Conservation (phyloP, 1,140 invertebrate genomes). For the Drosophila nikananu region DNA sequence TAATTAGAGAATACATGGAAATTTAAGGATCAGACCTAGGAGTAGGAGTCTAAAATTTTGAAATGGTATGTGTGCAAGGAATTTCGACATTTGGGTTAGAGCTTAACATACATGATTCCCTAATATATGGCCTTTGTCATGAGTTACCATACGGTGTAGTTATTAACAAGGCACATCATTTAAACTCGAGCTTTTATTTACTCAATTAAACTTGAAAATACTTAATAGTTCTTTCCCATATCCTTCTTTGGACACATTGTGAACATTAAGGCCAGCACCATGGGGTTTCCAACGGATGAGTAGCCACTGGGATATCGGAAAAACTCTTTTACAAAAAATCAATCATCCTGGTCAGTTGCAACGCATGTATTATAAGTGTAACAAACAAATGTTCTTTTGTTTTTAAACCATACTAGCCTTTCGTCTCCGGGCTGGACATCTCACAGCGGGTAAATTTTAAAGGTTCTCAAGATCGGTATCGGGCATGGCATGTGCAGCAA, state of each 20-base stretch:
- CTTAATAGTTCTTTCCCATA: not conserved
- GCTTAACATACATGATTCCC: not conserved
- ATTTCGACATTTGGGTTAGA: not conserved
- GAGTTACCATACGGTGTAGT: too few relatives aligned
- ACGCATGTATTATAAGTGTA: slow-evolving; percentile 54
- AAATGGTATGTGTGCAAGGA: slow-evolving; percentile 55
- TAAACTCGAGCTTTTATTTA: not conserved
- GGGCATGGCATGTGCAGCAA: slow-evolving; percentile 47
- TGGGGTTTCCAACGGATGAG: slow-evolving; percentile 18
- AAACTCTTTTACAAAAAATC: slow-evolving; percentile 68
- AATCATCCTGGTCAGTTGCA: slow-evolving; percentile 60
- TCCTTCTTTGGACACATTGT: not conserved
- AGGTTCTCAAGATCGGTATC: slow-evolving; percentile 27
- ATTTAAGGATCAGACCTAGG: slow-evolving; percentile 4
- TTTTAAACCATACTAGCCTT: not conserved
- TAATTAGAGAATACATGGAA: slow-evolving; percentile 75
- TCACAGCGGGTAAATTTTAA: slow-evolving; percentile 40
- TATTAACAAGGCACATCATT: not conserved
- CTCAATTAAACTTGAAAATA: not conserved
- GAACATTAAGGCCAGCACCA: slow-evolving; percentile 32
- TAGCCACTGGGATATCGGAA: slow-evolving; percentile 21
- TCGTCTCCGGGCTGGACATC: slow-evolving; percentile 1
- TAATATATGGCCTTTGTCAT: not conserved
- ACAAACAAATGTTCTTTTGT: slow-evolving; percentile 37
- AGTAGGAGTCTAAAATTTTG: slow-evolving; percentile 42